phyloP scores from a whole-genome alignment of 2,113 vertebrate genomes.

The Gymnorhina tibicen region DNA sequence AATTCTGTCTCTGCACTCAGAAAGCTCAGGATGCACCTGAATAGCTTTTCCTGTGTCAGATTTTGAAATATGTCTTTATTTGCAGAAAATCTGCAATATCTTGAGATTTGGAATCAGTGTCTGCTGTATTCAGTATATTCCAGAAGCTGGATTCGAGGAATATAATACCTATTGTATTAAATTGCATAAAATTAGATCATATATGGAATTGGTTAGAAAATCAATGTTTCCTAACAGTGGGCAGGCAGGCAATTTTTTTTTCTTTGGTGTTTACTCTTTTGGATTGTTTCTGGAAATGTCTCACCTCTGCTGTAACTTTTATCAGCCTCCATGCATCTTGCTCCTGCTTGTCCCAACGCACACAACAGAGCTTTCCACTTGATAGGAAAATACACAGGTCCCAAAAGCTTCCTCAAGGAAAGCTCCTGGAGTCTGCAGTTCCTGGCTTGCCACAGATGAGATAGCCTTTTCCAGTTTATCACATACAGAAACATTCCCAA shows the following conservation, averaged over 20 bases:
- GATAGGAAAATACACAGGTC: background rate
- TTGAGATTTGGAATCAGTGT: background rate
- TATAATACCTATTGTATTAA: background rate
- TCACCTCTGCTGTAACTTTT: background rate
- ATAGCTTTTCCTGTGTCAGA: background rate
- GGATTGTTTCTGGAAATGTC: background rate
- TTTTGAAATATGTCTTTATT: background rate
- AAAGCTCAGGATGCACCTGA: background rate
- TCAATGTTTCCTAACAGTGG: background rate
- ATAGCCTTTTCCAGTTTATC: background rate
- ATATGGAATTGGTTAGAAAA: background rate
- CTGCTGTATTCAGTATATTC: background rate
- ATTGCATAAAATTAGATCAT: background rate
- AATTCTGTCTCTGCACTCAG: background rate
- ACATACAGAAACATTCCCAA: background rate
- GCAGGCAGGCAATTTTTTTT: background rate
- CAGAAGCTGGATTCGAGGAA: background rate
- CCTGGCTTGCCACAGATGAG: background rate
- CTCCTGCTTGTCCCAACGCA: background rate
- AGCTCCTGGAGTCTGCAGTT: background rate
- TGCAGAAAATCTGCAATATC: background rate
- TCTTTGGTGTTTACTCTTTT: background rate
- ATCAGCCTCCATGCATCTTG: background rate
- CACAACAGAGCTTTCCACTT: background rate
- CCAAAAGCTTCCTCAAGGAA: background rate